Evolutionary conservation across 2,888 invertebrate genomes (phyloP).

Genomic region (Cryptophagus acutangulus): DNA sequence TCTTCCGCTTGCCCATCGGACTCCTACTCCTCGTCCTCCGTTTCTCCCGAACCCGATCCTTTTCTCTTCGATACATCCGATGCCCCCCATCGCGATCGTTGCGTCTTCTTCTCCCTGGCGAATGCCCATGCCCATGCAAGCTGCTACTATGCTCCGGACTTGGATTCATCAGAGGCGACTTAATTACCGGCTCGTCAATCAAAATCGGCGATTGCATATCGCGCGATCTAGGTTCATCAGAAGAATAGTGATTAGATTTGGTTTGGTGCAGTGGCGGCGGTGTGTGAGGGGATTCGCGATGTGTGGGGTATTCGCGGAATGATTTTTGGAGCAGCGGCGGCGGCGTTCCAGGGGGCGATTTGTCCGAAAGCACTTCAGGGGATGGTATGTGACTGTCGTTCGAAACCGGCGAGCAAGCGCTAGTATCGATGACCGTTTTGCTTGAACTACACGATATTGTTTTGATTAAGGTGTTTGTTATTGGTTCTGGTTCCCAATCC

Average conservation of each 20-base stretch:
- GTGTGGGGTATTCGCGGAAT: constrained; percentile 37
- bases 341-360: constrained; percentile 24
- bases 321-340: constrained; percentile 33
- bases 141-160: constrained; percentile 37
- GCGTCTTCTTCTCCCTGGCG: constrained; percentile 46
- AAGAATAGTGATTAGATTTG: constrained; percentile 5
- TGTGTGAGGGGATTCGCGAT: constrained; percentile 63
- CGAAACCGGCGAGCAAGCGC: constrained; percentile 46
- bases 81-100: constrained; percentile 46
- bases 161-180: constrained; percentile 42
- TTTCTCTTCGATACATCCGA: constrained; percentile 47
- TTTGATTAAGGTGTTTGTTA: neutral
- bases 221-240: constrained; percentile 1
- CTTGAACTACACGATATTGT: constrained; percentile 30
- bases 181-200: constrained; percentile 33
- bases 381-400: constrained; percentile 46
- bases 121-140: constrained; percentile 33
- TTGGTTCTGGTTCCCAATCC: constrained; percentile 39
- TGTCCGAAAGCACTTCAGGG: constrained; percentile 36
- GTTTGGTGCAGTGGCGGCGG: constrained; percentile 48
- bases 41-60: constrained; percentile 50
- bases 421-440: constrained; percentile 35
- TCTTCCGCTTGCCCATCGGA: constrained; percentile 56
- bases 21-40: constrained; percentile 57
- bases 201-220: constrained; percentile 6